phyloP scores from a whole-genome alignment of 1,140 invertebrate species.

The Heterodera carotae region DNA sequence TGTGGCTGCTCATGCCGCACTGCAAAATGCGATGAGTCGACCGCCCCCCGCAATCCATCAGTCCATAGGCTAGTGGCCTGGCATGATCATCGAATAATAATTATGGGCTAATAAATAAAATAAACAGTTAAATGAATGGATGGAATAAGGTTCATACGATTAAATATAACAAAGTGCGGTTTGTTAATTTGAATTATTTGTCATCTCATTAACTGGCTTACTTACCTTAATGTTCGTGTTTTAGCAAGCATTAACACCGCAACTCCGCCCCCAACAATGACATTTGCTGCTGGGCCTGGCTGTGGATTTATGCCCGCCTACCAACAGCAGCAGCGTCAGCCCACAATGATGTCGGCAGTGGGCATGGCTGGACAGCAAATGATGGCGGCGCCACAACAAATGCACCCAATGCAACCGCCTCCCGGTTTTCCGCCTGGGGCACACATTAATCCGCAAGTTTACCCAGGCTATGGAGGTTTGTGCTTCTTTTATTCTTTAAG shows the following conservation, averaged over 20 bases:
- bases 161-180: too few relatives aligned
- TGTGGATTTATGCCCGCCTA: constrained; percentile 9
- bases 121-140: too few relatives aligned
- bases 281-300: constrained; percentile 11
- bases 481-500: background rate
- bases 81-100: background rate
- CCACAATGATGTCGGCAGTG: constrained; percentile 22
- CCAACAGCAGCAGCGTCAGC: constrained; percentile 33
- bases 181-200: too few relatives aligned
- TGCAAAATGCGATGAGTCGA: constrained; percentile 30
- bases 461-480: constrained; percentile 42
- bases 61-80: constrained; percentile 26
- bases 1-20: constrained; percentile 1
- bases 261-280: constrained; percentile 28
- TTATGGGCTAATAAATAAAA: background rate
- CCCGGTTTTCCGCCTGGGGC: constrained; percentile 54
- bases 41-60: constrained; percentile 19
- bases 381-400: constrained; percentile 43
- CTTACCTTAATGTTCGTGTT: background rate
- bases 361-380: constrained; percentile 31
- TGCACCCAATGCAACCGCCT: constrained; percentile 43
- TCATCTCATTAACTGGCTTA: background rate
- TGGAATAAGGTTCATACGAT: too few relatives aligned
- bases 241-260: constrained; percentile 20
- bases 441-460: constrained; percentile 62